Base-by-base conservation (phyloP, 2,113 vertebrate genomes). In the Dryoscopus gambensis region DNA sequence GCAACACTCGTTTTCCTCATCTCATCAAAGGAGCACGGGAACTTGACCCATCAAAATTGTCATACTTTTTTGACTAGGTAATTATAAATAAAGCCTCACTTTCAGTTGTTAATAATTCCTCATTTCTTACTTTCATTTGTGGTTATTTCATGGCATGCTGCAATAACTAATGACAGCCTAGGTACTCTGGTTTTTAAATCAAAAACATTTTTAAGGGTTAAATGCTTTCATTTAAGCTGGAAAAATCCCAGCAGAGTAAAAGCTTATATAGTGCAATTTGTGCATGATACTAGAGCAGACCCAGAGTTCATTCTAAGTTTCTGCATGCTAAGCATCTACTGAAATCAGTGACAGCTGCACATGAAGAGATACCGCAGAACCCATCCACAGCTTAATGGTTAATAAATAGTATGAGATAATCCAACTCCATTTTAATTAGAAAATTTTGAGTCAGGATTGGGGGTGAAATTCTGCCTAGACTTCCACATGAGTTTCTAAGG, bases 331-430 rank as follows among this genome's bases (percentile, higher is more conserved):
- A 83, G 75, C 15, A 14, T 92, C 67, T 88, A 17, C 59, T 77
- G 69, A 95, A 94, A 97, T 93, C 68, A 86, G 30, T 79, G 86
- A 77, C 84, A 95, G 78, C 90, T 94, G 87, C 77, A 69, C 6
- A 10, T 63, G 49, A 68, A 76, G 85, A 65, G 59, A 50, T 62
- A 62, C 13, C 85, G 42, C 87, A 84, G 94, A 68, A 59, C 52
- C 18, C 39, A 63, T 71, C 81, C 55, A 49, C 35, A 81, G 30
- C 17, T 52, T 87, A 65, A 50, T 87, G 75, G 74, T 70, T 86
- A 49, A 24, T 83, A 55, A 92, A 57, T 28, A 76, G 31, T 83
- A 71, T 47, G 47, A 92, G 57, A 65, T 50, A 64, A 91, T 70
- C 33, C 68, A 65, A 74, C 27, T 75, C 19, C 5, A 30, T 80